phyloP scores from a whole-genome alignment of 2,113 vertebrate genomes.

The Phalacrocorax aristotelis region DNA sequence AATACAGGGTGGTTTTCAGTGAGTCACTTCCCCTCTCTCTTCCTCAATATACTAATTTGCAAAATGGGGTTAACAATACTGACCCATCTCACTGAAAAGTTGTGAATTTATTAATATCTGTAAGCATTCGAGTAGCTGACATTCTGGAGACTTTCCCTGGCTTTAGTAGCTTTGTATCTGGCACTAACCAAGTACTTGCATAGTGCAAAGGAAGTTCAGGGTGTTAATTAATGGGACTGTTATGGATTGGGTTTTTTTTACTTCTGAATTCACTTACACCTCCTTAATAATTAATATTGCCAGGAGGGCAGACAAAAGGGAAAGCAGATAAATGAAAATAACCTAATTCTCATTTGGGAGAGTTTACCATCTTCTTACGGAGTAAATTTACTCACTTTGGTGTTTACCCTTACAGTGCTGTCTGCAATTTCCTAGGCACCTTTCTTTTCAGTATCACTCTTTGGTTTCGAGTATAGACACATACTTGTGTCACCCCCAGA shows the following conservation, averaged over 20 bases:
- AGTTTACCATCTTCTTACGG: background rate
- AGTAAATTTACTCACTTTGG: background rate
- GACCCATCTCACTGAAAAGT: background rate
- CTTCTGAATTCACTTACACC: background rate
- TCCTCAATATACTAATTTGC: slow-evolving; percentile 27
- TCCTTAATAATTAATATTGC: slow-evolving; percentile 25
- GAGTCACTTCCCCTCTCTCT: slow-evolving; percentile 58
- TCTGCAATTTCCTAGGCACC: background rate
- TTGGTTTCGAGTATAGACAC: background rate
- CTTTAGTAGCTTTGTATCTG: background rate
- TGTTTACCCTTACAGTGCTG: background rate
- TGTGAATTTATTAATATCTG: background rate
- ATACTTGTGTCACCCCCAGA: background rate
- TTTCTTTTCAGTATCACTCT: background rate
- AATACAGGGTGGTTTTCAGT: background rate
- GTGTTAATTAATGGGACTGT: background rate
- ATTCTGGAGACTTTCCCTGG: background rate
- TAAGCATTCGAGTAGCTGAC: background rate
- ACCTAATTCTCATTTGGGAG: background rate
- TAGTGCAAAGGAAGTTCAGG: background rate
- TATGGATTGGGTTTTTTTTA: background rate
- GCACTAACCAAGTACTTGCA: background rate
- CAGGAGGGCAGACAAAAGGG: background rate
- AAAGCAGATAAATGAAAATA: background rate
- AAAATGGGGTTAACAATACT: slow-evolving; percentile 11